A percentile compares a stretch with the other conserved stretches of the same genome.
phyloP scores from a whole-genome alignment of 2,888 invertebrate genomes.

The Zhengitettix transpicula region DNA sequence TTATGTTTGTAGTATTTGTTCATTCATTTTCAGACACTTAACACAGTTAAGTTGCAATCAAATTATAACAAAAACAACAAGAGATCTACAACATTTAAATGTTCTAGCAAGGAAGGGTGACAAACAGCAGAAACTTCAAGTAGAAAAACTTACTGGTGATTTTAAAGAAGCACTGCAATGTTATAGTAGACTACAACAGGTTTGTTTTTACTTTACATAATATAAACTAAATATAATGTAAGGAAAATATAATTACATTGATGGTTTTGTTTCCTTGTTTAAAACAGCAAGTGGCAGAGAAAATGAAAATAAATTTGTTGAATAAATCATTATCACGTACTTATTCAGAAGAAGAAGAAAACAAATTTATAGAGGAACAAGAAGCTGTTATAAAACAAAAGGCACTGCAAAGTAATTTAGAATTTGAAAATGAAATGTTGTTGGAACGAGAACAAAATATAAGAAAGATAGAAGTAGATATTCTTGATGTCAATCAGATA shows the following conservation, averaged over 20 bases:
- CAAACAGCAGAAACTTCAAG: slow-evolving; percentile 66
- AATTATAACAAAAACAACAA: slow-evolving; percentile 53
- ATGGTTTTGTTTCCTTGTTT: not conserved
- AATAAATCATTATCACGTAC: slow-evolving; percentile 6
- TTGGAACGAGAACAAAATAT: slow-evolving; percentile 66
- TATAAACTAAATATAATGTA: not conserved
- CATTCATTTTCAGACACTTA: slow-evolving; percentile 38
- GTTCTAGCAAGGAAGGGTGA: slow-evolving; percentile 52
- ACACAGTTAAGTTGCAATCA: slow-evolving; percentile 59
- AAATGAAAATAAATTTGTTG: slow-evolving; percentile 47
- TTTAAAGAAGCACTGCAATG: slow-evolving; percentile 63
- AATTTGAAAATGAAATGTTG: slow-evolving; percentile 65
- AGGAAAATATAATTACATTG: not conserved
- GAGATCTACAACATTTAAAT: slow-evolving; percentile 53
- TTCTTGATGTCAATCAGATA: slow-evolving; percentile 68
- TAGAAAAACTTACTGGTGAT: slow-evolving; percentile 66
- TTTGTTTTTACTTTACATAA: slow-evolving; percentile 20
- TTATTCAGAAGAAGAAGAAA: slow-evolving; percentile 18
- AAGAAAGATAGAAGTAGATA: slow-evolving; percentile 61
- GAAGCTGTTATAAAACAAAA: slow-evolving; percentile 20
- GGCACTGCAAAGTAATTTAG: slow-evolving; percentile 35
- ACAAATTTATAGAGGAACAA: slow-evolving; percentile 14
- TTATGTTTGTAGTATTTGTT: not conserved
- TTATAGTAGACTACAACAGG: slow-evolving; percentile 67
- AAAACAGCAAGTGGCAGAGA: slow-evolving; percentile 41